Evolutionary conservation across 1,140 invertebrate genomes (phyloP), one percentile per base, ranked within the genome.

Genomic region (Macrobrachium rosenbergii): DNA sequence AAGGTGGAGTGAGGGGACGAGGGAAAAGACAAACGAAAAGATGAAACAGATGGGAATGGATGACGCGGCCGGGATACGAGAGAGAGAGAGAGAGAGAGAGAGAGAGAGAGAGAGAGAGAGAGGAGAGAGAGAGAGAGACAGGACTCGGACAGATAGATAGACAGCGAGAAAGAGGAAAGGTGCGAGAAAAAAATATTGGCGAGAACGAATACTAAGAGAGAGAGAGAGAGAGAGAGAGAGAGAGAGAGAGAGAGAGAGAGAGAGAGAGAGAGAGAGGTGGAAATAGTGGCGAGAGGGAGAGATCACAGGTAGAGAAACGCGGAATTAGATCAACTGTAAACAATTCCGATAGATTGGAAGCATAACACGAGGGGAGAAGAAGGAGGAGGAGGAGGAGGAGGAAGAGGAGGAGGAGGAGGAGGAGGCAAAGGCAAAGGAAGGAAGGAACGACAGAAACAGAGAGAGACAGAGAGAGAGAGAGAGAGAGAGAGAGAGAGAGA

Each of bases 1-100:
- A 62, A 43, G 37, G n/a, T n/a, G 58, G 75, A 64, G 58, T 77
- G 12, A 60, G 82, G n/a, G 59, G 52, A 52, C 1, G 52, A 52
- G 52, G 28, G 52, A 52, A 52, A 52, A 83, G 60, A 83, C 23
- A 63, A 28, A 37, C 72, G 28, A n/a, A 73, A 23, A 83, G 72
- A 75, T 37, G 28, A 37, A 43, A 75, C 23, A 37, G 72, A 37
- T 19, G 28, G 72, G 72, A 75, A 75, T 23, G 28, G n/a, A 75
- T 52, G 52, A 52, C 52, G 52, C 52, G 52, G 28, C 52, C 52
- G 52, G 52, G 52, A 8, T 52, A 52, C 16, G 28, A n/a, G 28
- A n/a, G 64, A 69, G 11, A 17, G 10, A 69, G 64, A 64, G 63
- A 64, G 63, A 64, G 63, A 64, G 63, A 64, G 63, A n/a, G n/a